A percentile compares a stretch with the other conserved stretches of the same genome.
Evolutionary conservation across 2,888 invertebrate species (phyloP).

Genomic region (Hyles lineata): DNA sequence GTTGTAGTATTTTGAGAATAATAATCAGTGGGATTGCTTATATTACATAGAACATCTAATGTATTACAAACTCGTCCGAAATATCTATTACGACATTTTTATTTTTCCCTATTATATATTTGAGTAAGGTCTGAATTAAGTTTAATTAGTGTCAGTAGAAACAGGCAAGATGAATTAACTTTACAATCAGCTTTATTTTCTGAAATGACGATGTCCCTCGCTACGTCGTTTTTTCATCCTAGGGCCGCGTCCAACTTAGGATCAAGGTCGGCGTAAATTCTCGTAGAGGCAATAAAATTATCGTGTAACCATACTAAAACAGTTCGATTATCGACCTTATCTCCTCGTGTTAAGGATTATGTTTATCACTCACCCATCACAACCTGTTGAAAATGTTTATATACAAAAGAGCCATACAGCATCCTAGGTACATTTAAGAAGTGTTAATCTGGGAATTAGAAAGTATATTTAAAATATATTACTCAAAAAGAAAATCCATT

Average conservation of each 20-base stretch:
- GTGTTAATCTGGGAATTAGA: background rate
- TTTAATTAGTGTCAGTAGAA: no score
- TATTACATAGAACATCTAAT: no score
- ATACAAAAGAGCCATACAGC: background rate
- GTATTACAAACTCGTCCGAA: no score
- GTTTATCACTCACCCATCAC: background rate
- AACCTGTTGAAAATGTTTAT: conserved; percentile 11
- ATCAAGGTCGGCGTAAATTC: background rate
- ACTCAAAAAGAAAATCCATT: conserved; percentile 8
- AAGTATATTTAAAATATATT: background rate
- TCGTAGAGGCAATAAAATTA: background rate
- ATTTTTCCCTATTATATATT: no score
- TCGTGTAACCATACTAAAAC: background rate
- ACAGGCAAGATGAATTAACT: no score
- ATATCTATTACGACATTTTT: no score
- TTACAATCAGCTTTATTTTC: no score
- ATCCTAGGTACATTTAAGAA: background rate
- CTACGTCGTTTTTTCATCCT: background rate
- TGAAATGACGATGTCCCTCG: no score
- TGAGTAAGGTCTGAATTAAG: no score
- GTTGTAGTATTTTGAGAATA: no score
- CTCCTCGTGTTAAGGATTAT: background rate
- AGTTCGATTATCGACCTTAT: background rate
- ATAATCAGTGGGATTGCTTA: no score
- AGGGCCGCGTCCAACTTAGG: background rate